Percentiles rank a stretch among this genome's conserved stretches.
Conservation (phyloP, 1,140 invertebrate species). For the Harlomillsia oculata region DNA sequence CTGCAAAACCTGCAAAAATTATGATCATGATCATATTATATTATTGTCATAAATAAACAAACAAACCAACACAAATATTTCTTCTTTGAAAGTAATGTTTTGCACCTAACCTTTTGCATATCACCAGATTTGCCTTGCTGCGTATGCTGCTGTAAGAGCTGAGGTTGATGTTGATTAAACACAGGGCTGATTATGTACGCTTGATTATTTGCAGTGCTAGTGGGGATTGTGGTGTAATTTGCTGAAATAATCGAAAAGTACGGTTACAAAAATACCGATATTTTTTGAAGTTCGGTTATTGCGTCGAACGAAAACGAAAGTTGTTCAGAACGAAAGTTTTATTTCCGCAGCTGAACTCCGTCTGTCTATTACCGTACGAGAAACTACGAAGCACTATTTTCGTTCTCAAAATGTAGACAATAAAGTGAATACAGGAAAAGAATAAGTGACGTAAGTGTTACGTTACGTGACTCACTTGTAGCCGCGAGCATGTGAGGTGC, state of each 20-base stretch:
- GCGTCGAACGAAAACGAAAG: no score
- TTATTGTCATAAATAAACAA: no score
- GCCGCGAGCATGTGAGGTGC: conserved; percentile 67
- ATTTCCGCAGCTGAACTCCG: no score
- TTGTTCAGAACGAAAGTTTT: no score
- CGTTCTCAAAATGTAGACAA: no score
- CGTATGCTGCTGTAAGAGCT: conserved; percentile 41
- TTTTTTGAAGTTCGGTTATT: no score
- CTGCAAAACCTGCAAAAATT: conserved; percentile 16
- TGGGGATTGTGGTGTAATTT: conserved; percentile 60
- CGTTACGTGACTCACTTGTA: conserved; percentile 26
- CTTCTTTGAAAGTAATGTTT: not conserved
- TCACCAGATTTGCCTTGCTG: conserved; percentile 40
- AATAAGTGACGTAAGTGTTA: not conserved
- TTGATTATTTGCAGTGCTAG: conserved; percentile 53
- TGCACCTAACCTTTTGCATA: conserved; percentile 39
- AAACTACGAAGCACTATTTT: no score
- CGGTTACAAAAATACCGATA: no score
- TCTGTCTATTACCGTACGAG: no score
- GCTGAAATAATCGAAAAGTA: conserved; percentile 37
- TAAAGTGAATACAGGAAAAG: not conserved
- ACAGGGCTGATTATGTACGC: conserved; percentile 70
- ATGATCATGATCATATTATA: not conserved
- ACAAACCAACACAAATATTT: not conserved
- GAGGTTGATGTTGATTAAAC: conserved; percentile 58